Base-by-base conservation (phyloP, 2,797 vertebrate species). In the Coregonus suidteri region DNA sequence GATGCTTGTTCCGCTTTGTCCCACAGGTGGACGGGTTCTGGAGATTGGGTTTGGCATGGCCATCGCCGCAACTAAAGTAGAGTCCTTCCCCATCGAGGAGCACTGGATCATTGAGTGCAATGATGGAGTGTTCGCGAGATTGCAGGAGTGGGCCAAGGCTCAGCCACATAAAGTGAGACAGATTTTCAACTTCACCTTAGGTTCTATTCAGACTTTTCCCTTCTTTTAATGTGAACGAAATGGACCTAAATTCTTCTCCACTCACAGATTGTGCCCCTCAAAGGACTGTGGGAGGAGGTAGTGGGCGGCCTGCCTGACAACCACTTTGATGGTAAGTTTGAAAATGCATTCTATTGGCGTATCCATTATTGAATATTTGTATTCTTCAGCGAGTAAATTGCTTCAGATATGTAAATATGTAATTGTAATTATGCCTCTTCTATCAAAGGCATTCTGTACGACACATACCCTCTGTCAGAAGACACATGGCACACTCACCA, bases 11-110 rank as follows among this genome's bases (percentile, higher is more conserved):
- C 20, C 82, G 65, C 79, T 41, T 41, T 78, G n/a, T 76, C 62
- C 6, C 75, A 9, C 71, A 99, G 98, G 98, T 0, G 98, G 98
- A 71, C 94, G 97, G 0, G 96, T 99, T 80, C 94, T 99, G 83
- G 98, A 99, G 90, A 98, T 99, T 35, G 98, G 98, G 6, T 99
- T 99, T 0, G 98, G 98, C 75, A 98, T 99, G 98, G 98, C 96
- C 78, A 99, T 99, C 0, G 96, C 98, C 0, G 98, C 97, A 83
- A 95, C 94, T 16, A 98, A 96, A 79, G 4, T 99, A 0, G 95
- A 99, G 88, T 93, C 96, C 20, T 95, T 94, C 1, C 84, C 94
- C 86, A 97, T 99, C 0, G 85, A 97, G 15, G 98, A 99, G 90
- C 98, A 99, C 77, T 99, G 98, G 97, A 96, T 99, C 87, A 87